Percentiles rank a stretch among this genome's conserved stretches.
Conservation (phyloP, 2,113 vertebrate genomes). For the Tympanuchus pallidicinctus region DNA sequence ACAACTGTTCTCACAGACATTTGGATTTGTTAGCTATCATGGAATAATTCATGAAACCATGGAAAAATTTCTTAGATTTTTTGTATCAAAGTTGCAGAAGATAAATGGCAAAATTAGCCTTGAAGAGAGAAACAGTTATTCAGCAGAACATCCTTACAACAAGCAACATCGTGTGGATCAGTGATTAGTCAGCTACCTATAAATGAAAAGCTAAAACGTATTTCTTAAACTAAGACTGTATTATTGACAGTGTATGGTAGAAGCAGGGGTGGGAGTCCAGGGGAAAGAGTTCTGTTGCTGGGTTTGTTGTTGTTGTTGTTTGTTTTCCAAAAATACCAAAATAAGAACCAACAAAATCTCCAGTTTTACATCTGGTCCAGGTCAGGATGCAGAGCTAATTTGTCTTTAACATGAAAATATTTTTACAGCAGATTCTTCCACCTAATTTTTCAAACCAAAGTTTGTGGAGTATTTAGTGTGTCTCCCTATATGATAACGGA, state of each 20-base stretch:
- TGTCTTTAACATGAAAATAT: neutral
- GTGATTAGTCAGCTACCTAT: neutral
- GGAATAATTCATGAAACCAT: neutral
- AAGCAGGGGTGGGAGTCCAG: neutral
- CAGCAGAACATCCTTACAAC: neutral
- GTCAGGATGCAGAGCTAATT: fast-evolving
- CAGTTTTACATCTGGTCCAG: neutral
- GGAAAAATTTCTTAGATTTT: neutral
- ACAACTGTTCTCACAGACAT: neutral
- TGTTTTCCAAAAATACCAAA: neutral
- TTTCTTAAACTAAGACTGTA: neutral
- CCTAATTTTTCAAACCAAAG: neutral
- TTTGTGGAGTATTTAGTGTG: neutral
- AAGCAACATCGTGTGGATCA: neutral
- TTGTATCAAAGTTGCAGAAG: neutral
- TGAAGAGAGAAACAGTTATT: neutral
- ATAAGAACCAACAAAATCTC: fast-evolving
- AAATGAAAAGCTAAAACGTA: neutral
- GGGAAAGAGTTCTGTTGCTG: neutral
- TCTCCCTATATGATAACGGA: neutral
- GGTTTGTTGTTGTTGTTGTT: neutral
- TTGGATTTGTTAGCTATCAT: neutral
- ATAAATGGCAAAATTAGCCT: neutral
- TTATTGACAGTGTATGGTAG: neutral
- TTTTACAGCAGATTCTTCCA: neutral